These are phyloP conservation scores for Xylota segnis DNA, from an alignment of 2,888 invertebrate genomes.

Conservation along the genomic window DNA sequence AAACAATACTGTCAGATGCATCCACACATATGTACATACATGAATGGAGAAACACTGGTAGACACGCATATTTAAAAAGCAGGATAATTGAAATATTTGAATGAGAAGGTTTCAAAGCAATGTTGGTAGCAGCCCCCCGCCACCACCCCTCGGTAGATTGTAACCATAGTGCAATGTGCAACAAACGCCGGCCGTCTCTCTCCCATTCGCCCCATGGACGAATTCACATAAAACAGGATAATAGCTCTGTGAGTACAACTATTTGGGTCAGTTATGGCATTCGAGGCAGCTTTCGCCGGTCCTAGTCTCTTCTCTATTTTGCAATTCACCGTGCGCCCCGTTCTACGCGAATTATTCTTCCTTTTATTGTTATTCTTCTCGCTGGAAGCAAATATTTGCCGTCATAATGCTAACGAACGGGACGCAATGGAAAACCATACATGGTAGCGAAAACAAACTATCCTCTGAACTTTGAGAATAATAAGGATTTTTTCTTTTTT, in stretches of 20 bases:
- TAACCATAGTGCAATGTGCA: constrained; percentile 43
- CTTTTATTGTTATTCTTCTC: constrained; percentile 44
- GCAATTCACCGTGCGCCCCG: constrained; percentile 10
- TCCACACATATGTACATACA: constrained; percentile 4
- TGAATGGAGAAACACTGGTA: neutral
- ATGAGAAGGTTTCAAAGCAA: constrained; percentile 59
- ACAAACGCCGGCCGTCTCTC: constrained; percentile 40
- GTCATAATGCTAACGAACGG: constrained; percentile 68
- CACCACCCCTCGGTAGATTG: constrained; percentile 51
- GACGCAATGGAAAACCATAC: constrained; percentile 12
- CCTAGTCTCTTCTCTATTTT: neutral
- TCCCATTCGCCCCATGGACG: neutral
- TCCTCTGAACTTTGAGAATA: constrained; percentile 44
- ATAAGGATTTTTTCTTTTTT: constrained; percentile 37
- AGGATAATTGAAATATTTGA: constrained; percentile 75
- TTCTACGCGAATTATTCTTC: constrained; percentile 8
- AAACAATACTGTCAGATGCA: constrained; percentile 21
- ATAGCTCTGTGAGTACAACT: constrained; percentile 52
- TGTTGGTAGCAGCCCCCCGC: too few species aligned
- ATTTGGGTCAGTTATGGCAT: constrained; percentile 70
- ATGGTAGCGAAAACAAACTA: constrained; percentile 26
- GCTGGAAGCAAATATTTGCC: constrained; percentile 67
- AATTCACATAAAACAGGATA: constrained; percentile 36
- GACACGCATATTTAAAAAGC: constrained; percentile 48
- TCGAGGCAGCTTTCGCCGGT: constrained; percentile 29